Percentiles rank a stretch among this genome's conserved stretches.
Conservation (phyloP, 35 echinoderm and acorn worm species). For the Ophioderma brevispina region DNA sequence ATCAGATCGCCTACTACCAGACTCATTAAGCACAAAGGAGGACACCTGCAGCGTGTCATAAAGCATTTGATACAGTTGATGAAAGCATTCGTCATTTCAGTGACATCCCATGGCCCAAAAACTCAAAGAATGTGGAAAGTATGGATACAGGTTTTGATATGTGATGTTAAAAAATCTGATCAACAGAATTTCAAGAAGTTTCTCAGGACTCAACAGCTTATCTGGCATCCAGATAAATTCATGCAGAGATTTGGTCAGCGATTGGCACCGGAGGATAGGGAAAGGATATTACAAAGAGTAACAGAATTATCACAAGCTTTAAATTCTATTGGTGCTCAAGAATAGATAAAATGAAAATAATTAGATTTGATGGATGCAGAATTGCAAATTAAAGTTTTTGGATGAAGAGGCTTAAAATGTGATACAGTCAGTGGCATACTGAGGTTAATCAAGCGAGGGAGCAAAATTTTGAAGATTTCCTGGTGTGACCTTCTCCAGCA, state of each 20-base stretch:
- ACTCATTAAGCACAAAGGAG: slow-evolving; percentile 43
- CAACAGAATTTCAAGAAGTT: slow-evolving; percentile 65
- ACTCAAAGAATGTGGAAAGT: slow-evolving; percentile 61
- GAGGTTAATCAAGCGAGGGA: too few relatives aligned
- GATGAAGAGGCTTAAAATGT: too few relatives aligned
- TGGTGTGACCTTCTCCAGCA: too few relatives aligned
- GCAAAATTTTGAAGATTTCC: too few relatives aligned
- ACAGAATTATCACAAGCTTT: slow-evolving; percentile 85
- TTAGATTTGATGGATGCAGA: too few relatives aligned
- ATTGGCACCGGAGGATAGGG: slow-evolving; percentile 61
- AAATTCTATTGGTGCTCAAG: slow-evolving; percentile 36
- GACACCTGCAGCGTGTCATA: slow-evolving; percentile 43
- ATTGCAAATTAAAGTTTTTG: too few relatives aligned
- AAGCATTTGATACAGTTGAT: slow-evolving; percentile 53
- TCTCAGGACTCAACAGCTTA: slow-evolving; percentile 71
- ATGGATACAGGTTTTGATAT: slow-evolving; percentile 80
- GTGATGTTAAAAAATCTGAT: slow-evolving; percentile 47
- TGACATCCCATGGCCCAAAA: slow-evolving; percentile 79
- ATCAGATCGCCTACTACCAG: slow-evolving; percentile 23
- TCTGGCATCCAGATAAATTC: slow-evolving; percentile 96
- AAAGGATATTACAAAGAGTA: slow-evolving; percentile 76
- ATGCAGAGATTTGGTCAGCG: slow-evolving; percentile 73
- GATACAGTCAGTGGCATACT: too few relatives aligned
- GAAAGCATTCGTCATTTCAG: slow-evolving; percentile 21
- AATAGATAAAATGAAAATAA: too few relatives aligned